Conservation (phyloP, 2,797 vertebrate species). For the Acrossocheilus fasciatus region DNA sequence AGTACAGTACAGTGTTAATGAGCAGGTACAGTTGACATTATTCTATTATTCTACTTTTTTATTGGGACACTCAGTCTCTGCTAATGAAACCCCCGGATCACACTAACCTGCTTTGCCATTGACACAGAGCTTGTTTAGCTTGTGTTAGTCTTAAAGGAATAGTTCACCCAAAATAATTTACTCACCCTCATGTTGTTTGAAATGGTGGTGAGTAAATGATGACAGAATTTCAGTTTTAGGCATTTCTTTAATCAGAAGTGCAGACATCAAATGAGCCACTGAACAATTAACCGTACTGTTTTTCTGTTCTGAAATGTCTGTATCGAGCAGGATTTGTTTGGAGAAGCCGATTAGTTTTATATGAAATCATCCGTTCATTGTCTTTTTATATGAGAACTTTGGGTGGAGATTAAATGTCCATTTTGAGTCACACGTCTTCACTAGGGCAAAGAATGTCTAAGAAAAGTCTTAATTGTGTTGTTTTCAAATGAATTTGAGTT, state of each 20-base stretch:
- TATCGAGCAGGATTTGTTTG: background rate
- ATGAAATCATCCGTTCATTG: conserved; percentile 5
- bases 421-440: background rate
- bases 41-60: background rate
- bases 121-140: background rate
- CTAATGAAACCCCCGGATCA: background rate
- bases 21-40: background rate
- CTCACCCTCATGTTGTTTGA: background rate
- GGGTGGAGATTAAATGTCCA: conserved; percentile 11
- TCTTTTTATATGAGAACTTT: conserved; percentile 17
- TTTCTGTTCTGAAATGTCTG: background rate
- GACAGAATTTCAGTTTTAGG: background rate
- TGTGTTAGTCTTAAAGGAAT: conserved; percentile 11
- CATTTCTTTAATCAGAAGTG: background rate
- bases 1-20: conserved; percentile 14
- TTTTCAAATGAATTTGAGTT: background rate
- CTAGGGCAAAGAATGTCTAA: background rate
- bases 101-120: background rate
- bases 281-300: background rate
- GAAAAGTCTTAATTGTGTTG: conserved; percentile 36
- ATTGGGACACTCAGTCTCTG: background rate
- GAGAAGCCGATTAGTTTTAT: background rate
- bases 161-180: background rate
- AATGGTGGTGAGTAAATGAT: background rate
- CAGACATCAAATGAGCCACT: conserved; percentile 1